phyloP scores from a whole-genome alignment of 2,113 vertebrate species.

The Scalopus aquaticus region DNA sequence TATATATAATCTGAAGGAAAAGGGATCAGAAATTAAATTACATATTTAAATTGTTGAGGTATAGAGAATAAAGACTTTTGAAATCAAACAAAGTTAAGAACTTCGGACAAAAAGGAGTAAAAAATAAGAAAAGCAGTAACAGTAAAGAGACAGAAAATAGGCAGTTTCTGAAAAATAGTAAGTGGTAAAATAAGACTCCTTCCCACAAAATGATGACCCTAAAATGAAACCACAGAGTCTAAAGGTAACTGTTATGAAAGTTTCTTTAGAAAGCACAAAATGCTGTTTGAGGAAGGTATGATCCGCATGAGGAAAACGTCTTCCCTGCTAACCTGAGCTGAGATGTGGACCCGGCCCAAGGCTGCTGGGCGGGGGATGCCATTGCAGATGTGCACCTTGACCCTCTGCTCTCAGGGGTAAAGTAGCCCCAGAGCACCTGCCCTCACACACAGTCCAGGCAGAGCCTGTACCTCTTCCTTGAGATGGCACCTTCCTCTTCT shows the following conservation, averaged over 20 bases:
- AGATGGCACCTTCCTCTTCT: not conserved
- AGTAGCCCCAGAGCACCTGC: not conserved
- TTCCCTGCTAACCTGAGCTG: not conserved
- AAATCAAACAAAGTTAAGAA: not conserved
- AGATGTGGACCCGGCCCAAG: fast-evolving
- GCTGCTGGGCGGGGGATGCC: too few species aligned
- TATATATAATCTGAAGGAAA: not conserved
- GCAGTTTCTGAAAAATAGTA: conserved; percentile 12
- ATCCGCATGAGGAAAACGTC: not conserved
- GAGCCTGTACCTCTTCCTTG: not conserved
- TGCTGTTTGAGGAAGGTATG: not conserved
- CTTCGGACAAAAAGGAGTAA: not conserved
- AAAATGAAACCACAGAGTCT: not conserved
- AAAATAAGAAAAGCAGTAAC: not conserved
- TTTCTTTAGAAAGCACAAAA: not conserved
- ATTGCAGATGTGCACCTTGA: not conserved
- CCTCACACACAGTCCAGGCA: not conserved
- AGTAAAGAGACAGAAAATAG: not conserved
- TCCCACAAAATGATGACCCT: not conserved
- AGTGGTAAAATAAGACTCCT: not conserved
- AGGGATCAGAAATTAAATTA: not conserved
- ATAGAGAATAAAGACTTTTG: not conserved
- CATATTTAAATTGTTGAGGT: not conserved
- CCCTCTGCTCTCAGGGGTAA: not conserved
- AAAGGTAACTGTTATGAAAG: not conserved